Base-by-base conservation (phyloP, 2,888 invertebrate genomes). In the Lutraria lutraria region DNA sequence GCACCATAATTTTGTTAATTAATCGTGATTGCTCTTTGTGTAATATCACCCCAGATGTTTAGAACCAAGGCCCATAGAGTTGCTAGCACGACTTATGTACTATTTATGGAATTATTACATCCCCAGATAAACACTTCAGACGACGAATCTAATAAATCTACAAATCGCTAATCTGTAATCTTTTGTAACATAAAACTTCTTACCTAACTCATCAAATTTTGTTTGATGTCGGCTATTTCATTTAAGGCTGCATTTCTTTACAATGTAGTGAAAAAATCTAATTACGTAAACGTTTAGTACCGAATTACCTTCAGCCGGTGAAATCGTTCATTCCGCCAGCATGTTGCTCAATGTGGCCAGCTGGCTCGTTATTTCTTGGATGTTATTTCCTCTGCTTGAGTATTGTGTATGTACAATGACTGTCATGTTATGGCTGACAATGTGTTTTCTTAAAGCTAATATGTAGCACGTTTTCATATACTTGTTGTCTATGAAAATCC, bases 1-100 rank as follows among this genome's bases (percentile, higher is more conserved):
- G 52, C 81, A 53, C 10, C 21, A 76, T 76, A 31, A 16, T 31
- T 76, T 76, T 16, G 76, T 34, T 76, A 76, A 76, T 76, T 76
- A 76, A 34, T 19, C 16, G 0, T 16, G 1, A 34, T 76, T 76
- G 19, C 31, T 72, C 16, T 34, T 0, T 76, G 31, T 10, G 76
- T 31, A 76, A 34, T 34, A 16, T 31, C 31, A 76, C 76, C 29
- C 76, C 13, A 16, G 76, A 31, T 76, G 34, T 15, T 16, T 3
- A 76, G 16, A 31, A 19, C 76, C 76, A 76, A 68, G 25, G 25
- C 25, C n/a, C 63, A 68, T 0, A 68, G 63, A 25, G 25, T 12
- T 25, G 25, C 0, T n/a, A 68, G 25, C 8, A 68, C n/a, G n/a
- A 10, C 12, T 68, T n/a, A 25, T 10, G 25, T 6, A 68, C 25